These are phyloP conservation scores for Vombatus ursinus DNA, from an alignment of 2,113 vertebrate species.

Conservation along the genomic window DNA sequence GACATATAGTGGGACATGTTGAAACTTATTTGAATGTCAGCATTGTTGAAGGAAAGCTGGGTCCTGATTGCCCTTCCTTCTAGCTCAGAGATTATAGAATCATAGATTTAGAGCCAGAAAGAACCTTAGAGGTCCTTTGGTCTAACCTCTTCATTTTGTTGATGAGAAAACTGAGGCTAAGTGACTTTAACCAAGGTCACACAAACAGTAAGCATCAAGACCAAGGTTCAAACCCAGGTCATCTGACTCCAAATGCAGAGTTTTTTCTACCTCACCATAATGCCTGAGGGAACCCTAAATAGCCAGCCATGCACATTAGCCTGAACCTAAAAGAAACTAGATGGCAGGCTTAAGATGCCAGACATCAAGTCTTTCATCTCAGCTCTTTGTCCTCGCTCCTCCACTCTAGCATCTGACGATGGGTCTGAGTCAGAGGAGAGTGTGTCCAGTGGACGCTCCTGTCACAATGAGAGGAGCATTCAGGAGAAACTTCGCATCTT, in stretches of 20 bases:
- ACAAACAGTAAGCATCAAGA: neutral
- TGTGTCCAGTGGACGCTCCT: constrained; percentile 89
- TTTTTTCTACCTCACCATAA: neutral
- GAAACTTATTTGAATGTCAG: neutral
- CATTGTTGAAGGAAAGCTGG: neutral
- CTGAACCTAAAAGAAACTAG: neutral
- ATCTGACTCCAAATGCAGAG: neutral
- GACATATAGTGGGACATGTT: neutral
- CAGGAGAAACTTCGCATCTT: constrained; percentile 94
- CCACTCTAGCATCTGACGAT: constrained; percentile 81
- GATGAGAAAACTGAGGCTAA: neutral
- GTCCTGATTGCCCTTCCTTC: neutral
- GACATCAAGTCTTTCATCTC: neutral
- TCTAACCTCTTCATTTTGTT: neutral
- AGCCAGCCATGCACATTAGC: neutral
- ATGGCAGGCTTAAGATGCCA: neutral
- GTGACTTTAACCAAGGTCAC: neutral
- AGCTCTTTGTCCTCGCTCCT: neutral
- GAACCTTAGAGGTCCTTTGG: neutral
- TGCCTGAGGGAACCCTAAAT: neutral
- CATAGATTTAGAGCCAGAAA: neutral
- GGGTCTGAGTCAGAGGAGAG: constrained; percentile 93
- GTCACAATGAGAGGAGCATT: constrained; percentile 90
- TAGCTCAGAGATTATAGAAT: neutral
- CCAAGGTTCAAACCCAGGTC: neutral